Base-by-base conservation (phyloP, 1,140 invertebrate species). In the Drosophila azteca region DNA sequence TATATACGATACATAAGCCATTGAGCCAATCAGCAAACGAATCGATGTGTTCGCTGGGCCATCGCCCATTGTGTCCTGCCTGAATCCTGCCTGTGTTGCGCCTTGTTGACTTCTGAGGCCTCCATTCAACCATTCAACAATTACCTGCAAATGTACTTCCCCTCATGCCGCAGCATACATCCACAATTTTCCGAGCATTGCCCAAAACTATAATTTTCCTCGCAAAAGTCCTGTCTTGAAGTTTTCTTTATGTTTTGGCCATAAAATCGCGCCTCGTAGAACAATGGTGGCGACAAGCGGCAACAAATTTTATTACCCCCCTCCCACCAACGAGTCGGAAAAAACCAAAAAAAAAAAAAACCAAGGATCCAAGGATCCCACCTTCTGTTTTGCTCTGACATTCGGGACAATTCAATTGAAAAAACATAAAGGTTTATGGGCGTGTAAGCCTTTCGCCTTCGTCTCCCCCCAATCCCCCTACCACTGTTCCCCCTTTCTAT, bases 381-480 rank as follows among this genome's bases (percentile, higher is more conserved):
- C 24, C 44, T 6, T 29, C 51, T 51, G 20, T 13, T 55, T 22
- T 17, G 24, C 15, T 26, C 35, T 20, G 35, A 60, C 66, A 65
- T 68, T 68, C n/a, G 51, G 74, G 65, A 65, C 75, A 77, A 77
- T 77, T 77, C 73, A 77, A 77, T 77, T 77, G 75, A 77, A 77
- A 77, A 71, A 22, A 59, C 75, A 77, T 77, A 77, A 77, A 77
- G 73, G 74, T 77, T 77, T 77, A 77, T 77, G 73, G 24, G 75
- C 74, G 65, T 76, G 73, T 76, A 76, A 76, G 73, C 73, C 73
- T 76, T 59, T 76, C 75, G 68, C 69, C 54, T 24, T 64, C 17
- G 8, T 20, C n/a, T 31, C 52, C 11, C 20, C 17, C 17, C 17
- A 20, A n/a, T 55, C 45, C 46, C 54, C 13, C 31, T 50, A 50